Conservation (phyloP, 2,888 invertebrate genomes). For the Chymomyza caudatula region DNA sequence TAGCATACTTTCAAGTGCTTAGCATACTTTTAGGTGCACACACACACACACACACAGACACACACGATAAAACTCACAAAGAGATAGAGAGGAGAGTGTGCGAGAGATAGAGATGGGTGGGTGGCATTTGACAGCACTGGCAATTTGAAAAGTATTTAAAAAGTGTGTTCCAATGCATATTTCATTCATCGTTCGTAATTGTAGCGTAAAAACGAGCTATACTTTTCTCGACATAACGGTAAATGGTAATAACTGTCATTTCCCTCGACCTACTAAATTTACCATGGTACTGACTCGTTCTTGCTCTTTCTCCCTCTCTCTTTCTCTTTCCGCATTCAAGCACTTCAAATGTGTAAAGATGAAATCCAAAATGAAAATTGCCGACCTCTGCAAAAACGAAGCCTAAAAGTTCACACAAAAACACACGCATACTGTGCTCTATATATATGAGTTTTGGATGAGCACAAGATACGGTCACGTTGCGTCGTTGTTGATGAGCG, state of each 20-base stretch:
- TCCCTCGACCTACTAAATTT: constrained; percentile 62
- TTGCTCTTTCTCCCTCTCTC: not conserved
- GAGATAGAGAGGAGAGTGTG: too few species aligned
- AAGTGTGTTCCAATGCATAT: constrained; percentile 60
- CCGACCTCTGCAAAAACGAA: constrained; percentile 54
- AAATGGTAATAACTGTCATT: constrained; percentile 66
- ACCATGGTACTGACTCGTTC: constrained; percentile 11
- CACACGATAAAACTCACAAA: too few species aligned
- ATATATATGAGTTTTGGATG: constrained; percentile 7
- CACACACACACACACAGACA: too few species aligned
- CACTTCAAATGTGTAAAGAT: constrained; percentile 5
- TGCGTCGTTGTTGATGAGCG: not conserved
- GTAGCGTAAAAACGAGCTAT: constrained; percentile 57
- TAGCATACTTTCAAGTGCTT: not conserved
- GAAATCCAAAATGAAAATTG: constrained; percentile 56
- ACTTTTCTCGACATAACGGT: constrained; percentile 24
- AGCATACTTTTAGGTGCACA: not conserved
- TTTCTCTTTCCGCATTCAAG: too few species aligned
- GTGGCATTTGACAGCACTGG: not conserved
- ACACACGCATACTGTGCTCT: constrained; percentile 29
- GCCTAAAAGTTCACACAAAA: constrained; percentile 46
- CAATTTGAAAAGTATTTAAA: constrained; percentile 43
- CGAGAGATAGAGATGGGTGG: not conserved
- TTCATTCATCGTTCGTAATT: constrained; percentile 67
- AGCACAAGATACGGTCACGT: not conserved